Percentiles rank a stretch among this genome's conserved stretches.
Evolutionary conservation across 2,888 invertebrate species (phyloP).

Genomic region (Bimastos eiseni): DNA sequence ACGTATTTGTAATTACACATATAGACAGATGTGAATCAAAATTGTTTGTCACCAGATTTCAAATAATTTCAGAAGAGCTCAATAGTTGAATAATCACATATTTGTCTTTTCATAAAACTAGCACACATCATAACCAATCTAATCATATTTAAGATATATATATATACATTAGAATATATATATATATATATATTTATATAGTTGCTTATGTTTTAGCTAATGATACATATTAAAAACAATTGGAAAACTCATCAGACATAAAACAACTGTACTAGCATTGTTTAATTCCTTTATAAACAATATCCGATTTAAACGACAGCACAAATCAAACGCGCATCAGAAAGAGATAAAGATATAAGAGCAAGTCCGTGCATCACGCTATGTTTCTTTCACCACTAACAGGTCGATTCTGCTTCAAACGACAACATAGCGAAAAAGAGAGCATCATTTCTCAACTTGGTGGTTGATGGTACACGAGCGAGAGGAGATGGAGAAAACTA

Average conservation of each 20-base stretch:
- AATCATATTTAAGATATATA: background rate
- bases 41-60: background rate
- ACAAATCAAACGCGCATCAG: background rate
- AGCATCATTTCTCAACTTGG: background rate
- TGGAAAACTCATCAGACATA: background rate
- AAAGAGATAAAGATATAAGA: background rate
- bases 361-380: background rate
- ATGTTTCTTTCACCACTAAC: background rate
- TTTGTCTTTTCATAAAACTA: background rate
- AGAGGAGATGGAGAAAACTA: background rate
- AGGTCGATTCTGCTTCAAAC: background rate
- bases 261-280: background rate
- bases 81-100: no score
- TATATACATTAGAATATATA: no score
- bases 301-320: background rate
- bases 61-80: background rate
- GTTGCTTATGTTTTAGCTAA: background rate
- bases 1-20: background rate
- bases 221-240: background rate
- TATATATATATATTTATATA: no score
- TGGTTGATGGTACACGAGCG: background rate
- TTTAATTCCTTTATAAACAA: constrained; percentile 9
- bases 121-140: background rate
- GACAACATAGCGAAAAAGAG: background rate
- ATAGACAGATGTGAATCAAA: background rate